Base-by-base conservation (phyloP, 2,113 vertebrate species). In the Entomyzon cyanotis region DNA sequence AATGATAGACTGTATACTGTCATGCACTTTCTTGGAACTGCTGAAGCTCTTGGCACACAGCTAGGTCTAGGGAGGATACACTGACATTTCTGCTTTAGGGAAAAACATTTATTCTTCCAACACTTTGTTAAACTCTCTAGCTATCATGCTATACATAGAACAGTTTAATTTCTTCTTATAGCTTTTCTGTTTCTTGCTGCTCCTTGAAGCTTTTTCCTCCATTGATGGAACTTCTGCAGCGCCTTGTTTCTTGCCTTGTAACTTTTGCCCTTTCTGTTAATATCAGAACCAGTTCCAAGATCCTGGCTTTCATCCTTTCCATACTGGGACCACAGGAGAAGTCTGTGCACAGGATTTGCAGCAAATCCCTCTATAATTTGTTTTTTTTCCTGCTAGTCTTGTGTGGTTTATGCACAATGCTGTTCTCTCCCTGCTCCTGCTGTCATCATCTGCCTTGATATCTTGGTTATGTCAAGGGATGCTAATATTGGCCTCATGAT, bases 21-120 rank as follows among this genome's bases (percentile, higher is more conserved):
- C 44, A 2, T 88, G 82, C 59, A 76, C 50, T 78, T 91, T 93
- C 69, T 85, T 89, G 74, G 92, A 94, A 71, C 75, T 84, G 76
- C 37, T 71, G 85, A 94, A 80, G 85, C 75, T 92, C 59, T 88
- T 94, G 92, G 93, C 90, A 93, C 64, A 68, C 64, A 68, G 21
- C 37, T 94, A 60, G 25, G 90, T 90, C 94, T 93, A 53, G 85
- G 71, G 88, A 93, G 93, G 92, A 93, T 93, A 84, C 47, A 42
- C 60, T 90, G 93, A 96, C 83, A 93, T 94, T 96, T 92, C 88
- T 95, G 83, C 94, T 93, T 95, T 86, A 95, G 95, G 94, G 93
- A 95, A 94, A 90, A 95, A 81, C 76, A 75, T 84, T 95, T 87
- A 81, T 89, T 92, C 88, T 94, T 96, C 86, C 73, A 92, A 84